These are phyloP conservation scores for Syrista parreyssii DNA, from an alignment of 2,888 invertebrate species.

Conservation along the genomic window DNA sequence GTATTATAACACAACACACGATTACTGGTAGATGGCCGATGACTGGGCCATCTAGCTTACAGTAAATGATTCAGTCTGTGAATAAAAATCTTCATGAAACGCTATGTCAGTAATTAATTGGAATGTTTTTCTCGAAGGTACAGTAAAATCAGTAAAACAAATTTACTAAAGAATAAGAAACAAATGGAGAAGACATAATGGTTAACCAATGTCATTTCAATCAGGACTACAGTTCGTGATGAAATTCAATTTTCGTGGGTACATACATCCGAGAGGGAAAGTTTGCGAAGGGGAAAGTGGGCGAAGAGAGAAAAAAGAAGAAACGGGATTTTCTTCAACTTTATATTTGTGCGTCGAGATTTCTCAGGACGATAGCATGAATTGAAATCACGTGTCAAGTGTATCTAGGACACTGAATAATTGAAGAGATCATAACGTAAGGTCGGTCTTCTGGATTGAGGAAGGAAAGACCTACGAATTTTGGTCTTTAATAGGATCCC, in stretches of 20 bases:
- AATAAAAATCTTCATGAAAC: background rate
- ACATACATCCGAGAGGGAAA: background rate
- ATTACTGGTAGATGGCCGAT: no score
- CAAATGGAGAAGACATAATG: background rate
- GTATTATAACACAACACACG: no score
- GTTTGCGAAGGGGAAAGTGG: background rate
- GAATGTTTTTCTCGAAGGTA: background rate
- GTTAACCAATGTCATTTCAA: background rate
- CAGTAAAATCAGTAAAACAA: background rate
- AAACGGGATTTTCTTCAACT: background rate
- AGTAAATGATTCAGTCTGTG: background rate
- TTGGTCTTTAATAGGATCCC: constrained; percentile 40
- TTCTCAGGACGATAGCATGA: background rate
- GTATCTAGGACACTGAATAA: background rate
- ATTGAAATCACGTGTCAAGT: background rate
- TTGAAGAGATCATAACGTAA: background rate
- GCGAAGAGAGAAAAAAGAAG: background rate
- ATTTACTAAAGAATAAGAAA: background rate
- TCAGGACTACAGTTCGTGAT: background rate
- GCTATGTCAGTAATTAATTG: background rate
- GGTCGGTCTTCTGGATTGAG: background rate
- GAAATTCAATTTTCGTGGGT: background rate
- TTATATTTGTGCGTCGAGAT: background rate
- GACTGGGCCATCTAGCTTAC: no score
- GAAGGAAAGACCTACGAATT: constrained; percentile 25